phyloP scores from a whole-genome alignment of 2,113 vertebrate genomes.

The Oceanodroma tethys region DNA sequence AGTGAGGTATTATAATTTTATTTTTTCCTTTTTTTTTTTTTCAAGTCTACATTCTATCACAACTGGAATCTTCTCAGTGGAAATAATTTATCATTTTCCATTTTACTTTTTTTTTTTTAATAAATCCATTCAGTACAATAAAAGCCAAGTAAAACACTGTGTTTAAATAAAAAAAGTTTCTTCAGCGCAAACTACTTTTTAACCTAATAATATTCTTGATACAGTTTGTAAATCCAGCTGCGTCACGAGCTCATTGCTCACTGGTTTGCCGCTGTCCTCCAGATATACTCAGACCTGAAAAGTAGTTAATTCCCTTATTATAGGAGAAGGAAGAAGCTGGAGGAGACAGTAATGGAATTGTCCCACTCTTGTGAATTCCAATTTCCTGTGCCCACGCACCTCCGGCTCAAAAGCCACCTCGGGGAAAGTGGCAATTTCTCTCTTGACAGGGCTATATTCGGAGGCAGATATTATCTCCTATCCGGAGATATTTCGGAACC shows the following conservation, averaged over 20 bases:
- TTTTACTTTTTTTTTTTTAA: not conserved
- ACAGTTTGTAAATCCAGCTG: conserved; percentile 71
- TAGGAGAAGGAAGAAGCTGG: conserved; percentile 17
- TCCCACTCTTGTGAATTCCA: conserved; percentile 55
- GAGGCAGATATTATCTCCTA: not conserved
- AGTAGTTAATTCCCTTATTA: conserved; percentile 48
- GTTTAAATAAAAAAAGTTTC: conserved; percentile 45
- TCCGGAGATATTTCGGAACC: not conserved
- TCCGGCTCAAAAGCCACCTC: not conserved
- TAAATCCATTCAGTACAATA: conserved; percentile 53
- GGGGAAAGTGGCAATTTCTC: conserved; percentile 52
- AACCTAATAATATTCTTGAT: conserved; percentile 50
- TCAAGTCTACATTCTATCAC: conserved; percentile 26
- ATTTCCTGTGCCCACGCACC: not conserved
- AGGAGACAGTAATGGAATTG: conserved; percentile 50
- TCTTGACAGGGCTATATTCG: conserved; percentile 15
- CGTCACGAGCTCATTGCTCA: not conserved
- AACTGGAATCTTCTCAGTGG: conserved; percentile 33
- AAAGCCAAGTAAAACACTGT: conserved; percentile 52
- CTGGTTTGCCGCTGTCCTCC: not conserved
- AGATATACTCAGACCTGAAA: not conserved
- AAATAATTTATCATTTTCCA: conserved; percentile 60
- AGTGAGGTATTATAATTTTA: not conserved
- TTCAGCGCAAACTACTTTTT: conserved; percentile 61
- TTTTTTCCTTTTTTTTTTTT: not conserved